A percentile compares a stretch with the other conserved stretches of the same genome.
phyloP scores from a whole-genome alignment of 1,140 invertebrate genomes.

The Bombus fervidus region DNA sequence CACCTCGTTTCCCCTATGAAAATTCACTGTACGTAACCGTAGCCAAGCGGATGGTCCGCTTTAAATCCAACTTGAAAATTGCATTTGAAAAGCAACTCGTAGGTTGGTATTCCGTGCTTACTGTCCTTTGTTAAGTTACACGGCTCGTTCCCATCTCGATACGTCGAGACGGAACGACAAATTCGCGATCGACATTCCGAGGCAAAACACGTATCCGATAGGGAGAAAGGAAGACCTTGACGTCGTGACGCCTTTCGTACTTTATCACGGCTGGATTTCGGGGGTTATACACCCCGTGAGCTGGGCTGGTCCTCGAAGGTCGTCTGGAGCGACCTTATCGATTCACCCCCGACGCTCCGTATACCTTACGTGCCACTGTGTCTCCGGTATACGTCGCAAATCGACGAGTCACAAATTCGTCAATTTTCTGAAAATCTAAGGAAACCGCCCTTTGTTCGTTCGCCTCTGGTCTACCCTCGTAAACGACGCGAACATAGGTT shows the following conservation, averaged over 20 bases:
- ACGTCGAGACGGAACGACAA: not conserved
- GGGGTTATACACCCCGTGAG: constrained; percentile 65
- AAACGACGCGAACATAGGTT: not conserved
- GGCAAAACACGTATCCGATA: not conserved
- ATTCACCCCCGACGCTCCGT: constrained; percentile 61
- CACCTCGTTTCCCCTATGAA: too few species aligned
- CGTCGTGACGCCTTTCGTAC: constrained; percentile 46
- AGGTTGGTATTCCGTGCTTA: too few species aligned
- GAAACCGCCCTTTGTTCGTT: not conserved
- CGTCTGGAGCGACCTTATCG: constrained; percentile 79
- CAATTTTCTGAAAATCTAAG: not conserved
- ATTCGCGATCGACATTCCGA: not conserved
- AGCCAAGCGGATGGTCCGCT: too few species aligned
- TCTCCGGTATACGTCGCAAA: constrained; percentile 30
- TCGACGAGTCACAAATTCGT: not conserved
- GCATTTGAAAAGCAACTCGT: too few species aligned
- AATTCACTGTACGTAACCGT: too few species aligned
- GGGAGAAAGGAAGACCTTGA: constrained; percentile 3
- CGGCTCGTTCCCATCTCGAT: not conserved
- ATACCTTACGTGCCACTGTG: constrained; percentile 31
- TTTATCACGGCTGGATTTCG: constrained; percentile 68
- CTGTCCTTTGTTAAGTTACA: too few species aligned
- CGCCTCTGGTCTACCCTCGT: not conserved
- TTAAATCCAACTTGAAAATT: too few species aligned
- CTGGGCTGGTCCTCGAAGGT: constrained; percentile 72